Percentiles rank a stretch among this genome's conserved stretches.
These are phyloP conservation scores for Myotis daubentonii DNA, from an alignment of 2,797 vertebrate genomes.

Conservation along the genomic window DNA sequence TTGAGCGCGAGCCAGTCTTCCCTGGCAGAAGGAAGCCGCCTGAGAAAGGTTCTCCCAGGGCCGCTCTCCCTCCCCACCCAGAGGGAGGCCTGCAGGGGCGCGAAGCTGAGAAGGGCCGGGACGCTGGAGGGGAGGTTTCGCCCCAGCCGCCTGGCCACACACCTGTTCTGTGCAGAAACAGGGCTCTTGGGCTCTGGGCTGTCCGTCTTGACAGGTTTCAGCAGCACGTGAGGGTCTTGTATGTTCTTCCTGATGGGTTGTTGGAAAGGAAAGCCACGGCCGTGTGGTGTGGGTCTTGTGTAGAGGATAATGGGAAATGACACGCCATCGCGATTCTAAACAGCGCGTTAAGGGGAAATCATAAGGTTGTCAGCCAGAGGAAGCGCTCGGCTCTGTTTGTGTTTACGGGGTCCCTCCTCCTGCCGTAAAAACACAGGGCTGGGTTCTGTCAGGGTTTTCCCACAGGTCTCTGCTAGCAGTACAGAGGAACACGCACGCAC, in stretches of 20 bases:
- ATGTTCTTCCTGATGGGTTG: constrained; percentile 19
- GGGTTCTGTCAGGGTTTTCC: constrained; percentile 59
- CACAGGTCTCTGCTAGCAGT: constrained; percentile 24
- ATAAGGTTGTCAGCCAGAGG: constrained; percentile 62
- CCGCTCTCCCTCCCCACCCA: neutral
- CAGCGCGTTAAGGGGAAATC: constrained; percentile 57
- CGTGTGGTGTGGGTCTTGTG: constrained; percentile 40
- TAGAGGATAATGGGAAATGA: constrained; percentile 7
- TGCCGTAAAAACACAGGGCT: constrained; percentile 54
- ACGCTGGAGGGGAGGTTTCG: neutral
- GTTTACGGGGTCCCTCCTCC: constrained; percentile 52
- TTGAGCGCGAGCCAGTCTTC: constrained; percentile 66
- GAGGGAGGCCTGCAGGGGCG: neutral
- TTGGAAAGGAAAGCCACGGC: constrained; percentile 40
- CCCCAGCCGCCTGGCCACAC: constrained; percentile 31
- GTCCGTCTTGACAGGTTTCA: constrained; percentile 61
- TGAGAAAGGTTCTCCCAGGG: constrained; percentile 15
- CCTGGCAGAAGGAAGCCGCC: constrained; percentile 51
- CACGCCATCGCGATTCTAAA: constrained; percentile 45
- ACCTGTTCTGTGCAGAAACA: constrained; percentile 54
- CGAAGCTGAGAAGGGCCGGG: neutral
- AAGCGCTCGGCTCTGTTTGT: constrained; percentile 41
- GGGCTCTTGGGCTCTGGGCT: constrained; percentile 35
- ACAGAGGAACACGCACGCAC: neutral
- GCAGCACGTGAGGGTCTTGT: neutral